Evolutionary conservation across 2,888 invertebrate species (phyloP), one percentile per base, ranked within the genome.

Genomic region (Trissolcus brochymenae): DNA sequence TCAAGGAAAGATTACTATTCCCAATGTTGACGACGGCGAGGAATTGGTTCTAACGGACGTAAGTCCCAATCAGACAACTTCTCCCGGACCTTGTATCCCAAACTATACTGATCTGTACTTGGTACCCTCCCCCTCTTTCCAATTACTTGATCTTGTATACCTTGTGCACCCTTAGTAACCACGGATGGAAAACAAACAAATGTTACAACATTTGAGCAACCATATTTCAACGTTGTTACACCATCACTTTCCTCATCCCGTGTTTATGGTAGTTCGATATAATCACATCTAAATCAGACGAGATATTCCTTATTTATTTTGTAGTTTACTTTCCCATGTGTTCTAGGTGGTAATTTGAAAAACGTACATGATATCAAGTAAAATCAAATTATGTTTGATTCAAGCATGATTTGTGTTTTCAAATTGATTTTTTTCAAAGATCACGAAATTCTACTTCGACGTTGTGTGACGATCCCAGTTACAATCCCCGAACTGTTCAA

Each of bases 1-100:
- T 88, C 98, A 99, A 94, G 99, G 98, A 92, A 98, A 98, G 93
- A 93, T 94, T 89, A 95, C 94, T 87, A 98, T 99, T 90, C 97
- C 98, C 87, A 94, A 93, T 90, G 94, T 99, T 86, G 97, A 99
- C 91, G 99, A 99, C 90, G 94, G 93, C 88, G 98, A 98, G 91
- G 98, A 99, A 94, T 95, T 94, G 92, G 35, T 79, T 79, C 91
- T 95, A 86, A 96, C 96, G 85, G 96, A 96, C 91, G 96, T 96
- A 95, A 96, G 96, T 95, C 85, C 83, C 25, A 29, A 61, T 11
- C 57, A 61, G 49, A 59, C 50, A 13, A 19, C 19, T 50, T 46
- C 51, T 29, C 16, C 73, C 50, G 6, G n/a, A 40, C 75, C 72
- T 57, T 4, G 3, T 9, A 4, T 19, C 19, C 51, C 17, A 11